These are phyloP conservation scores for Triplophysa tibetana DNA, from an alignment of 2,113 vertebrate species.

Conservation along the genomic window DNA sequence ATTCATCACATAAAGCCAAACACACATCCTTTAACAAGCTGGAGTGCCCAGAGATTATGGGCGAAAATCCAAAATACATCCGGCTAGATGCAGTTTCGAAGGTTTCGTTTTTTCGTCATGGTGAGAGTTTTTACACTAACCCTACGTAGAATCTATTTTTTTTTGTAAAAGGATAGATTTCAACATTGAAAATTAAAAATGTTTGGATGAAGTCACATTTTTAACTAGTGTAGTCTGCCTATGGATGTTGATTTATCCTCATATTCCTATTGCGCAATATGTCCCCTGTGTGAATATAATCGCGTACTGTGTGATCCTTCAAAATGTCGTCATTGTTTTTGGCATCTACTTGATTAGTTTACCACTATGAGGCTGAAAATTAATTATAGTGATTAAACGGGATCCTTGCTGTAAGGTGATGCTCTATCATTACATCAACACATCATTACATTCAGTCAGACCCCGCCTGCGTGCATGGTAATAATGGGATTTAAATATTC, in stretches of 20 bases:
- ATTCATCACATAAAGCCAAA: constrained; percentile 44
- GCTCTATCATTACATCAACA: constrained; percentile 56
- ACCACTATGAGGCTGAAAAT: constrained; percentile 82
- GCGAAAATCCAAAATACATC: constrained; percentile 61
- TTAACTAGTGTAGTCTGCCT: neutral
- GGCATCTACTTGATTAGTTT: constrained; percentile 85
- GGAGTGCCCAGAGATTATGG: constrained; percentile 64
- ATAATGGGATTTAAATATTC: constrained; percentile 22
- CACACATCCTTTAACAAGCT: constrained; percentile 2
- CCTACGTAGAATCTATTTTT: no score
- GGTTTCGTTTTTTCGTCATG: neutral
- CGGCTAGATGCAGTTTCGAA: constrained; percentile 21
- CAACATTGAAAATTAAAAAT: neutral
- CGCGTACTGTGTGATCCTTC: constrained; percentile 43
- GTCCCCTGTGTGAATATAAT: neutral
- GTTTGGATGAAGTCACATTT: neutral
- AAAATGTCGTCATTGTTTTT: constrained; percentile 83
- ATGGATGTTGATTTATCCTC: neutral
- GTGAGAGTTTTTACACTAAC: neutral
- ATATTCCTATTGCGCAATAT: neutral
- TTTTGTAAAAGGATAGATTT: no score
- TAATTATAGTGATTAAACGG: constrained; percentile 84
- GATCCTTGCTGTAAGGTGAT: constrained; percentile 71
- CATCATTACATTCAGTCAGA: constrained; percentile 65
- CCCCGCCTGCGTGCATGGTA: constrained; percentile 20